Evolutionary conservation across 2,113 vertebrate species (phyloP).

Genomic region (Neolamprologus cancellatus): DNA sequence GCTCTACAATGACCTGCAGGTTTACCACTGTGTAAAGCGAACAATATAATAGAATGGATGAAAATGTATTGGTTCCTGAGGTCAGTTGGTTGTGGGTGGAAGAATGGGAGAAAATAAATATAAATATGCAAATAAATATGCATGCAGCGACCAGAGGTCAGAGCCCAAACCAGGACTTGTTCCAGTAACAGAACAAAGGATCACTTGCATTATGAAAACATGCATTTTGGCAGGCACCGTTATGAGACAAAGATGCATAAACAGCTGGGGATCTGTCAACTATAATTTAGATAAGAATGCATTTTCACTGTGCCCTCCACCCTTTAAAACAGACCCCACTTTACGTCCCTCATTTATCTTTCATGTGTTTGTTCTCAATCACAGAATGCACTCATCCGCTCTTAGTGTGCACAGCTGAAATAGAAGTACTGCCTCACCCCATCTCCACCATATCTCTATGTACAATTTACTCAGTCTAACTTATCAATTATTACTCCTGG

Average conservation of each 20-base stretch:
- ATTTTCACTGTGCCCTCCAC: background rate
- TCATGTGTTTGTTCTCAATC: constrained; percentile 3
- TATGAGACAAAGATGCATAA: background rate
- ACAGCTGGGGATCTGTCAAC: background rate
- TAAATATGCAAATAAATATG: background rate
- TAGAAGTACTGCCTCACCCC: background rate
- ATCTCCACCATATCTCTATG: background rate
- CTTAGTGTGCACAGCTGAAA: background rate
- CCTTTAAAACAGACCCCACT: background rate
- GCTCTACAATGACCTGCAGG: rapidly evolving
- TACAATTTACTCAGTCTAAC: background rate
- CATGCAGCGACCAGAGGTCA: background rate
- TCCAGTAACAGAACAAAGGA: background rate
- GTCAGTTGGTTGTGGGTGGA: background rate
- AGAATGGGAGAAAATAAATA: background rate
- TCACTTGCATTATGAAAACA: background rate
- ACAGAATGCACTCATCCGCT: background rate
- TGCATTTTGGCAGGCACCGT: background rate
- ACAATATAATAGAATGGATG: background rate
- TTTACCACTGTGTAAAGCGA: rapidly evolving
- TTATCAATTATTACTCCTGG: background rate
- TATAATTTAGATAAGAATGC: background rate
- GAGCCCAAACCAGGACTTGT: background rate
- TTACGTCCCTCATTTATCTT: background rate
- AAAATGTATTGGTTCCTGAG: background rate